Evolutionary conservation across 1,140 invertebrate species (phyloP), one percentile per base, ranked within the genome.

Genomic region (Lithobius niger): DNA sequence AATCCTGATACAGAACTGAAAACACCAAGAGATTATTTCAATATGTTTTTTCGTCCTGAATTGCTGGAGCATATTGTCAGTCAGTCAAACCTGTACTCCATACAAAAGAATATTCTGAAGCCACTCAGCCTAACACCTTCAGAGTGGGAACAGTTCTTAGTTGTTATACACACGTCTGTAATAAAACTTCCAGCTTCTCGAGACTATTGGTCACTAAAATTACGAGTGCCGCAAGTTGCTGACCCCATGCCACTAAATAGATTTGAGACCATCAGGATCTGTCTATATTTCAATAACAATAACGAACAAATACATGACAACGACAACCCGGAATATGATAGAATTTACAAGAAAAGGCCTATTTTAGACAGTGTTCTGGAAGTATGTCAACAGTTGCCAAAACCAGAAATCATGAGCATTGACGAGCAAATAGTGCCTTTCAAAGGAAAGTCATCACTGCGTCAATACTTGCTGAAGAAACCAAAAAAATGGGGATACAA

Each of bases 401-500:
- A 6, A 6, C 4, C 18, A 48, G 60, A 60, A 56, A 59, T 61
- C 27, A 59, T 62, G 26, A 42, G 58, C 13, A 40, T 45, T 4
- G 43, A 13, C 18, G 43, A 45, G 22, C 43, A 45, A 19, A 45
- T 45, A 19, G 18, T 13, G 4, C 43, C 57, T n/a, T 62, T 62
- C 55, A 62, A 61, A 54, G 57, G 61, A 2, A 28, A 19, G 22
- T 61, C 60, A 27, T 61, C 6, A 6, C 43, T 45, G 22, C 16
- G 4, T 16, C 43, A 45, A 19, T 45, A 19, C 19, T 18, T 45
- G 22, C 57, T 45, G 40, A 57, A 56, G 24, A 62, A 64, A 55
- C 61, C 56, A 1, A 51, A 64, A 4, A 60, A 62, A 56, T 62
- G 60, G 61, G 61, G 62, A 1, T 62, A 58, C 42, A 61, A 64